Evolutionary conservation across 2,113 vertebrate species (phyloP).

Genomic region (Orthonyx spaldingii): DNA sequence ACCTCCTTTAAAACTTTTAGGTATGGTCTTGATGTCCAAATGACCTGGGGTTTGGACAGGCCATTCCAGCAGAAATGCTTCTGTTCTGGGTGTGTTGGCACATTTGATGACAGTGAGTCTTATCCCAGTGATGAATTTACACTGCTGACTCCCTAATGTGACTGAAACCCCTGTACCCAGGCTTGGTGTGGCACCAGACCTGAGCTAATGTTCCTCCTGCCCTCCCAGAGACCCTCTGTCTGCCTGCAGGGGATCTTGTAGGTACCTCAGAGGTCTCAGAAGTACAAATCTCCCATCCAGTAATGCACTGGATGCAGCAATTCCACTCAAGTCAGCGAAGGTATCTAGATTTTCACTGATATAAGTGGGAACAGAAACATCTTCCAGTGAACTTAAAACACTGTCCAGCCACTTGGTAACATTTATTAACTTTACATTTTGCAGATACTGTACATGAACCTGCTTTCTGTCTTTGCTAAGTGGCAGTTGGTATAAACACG

Average conservation of each 20-base stretch:
- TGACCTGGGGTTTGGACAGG: background rate
- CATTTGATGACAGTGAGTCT: background rate
- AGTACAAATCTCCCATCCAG: background rate
- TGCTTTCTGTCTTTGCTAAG: background rate
- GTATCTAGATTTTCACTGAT: background rate
- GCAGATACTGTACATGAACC: slow-evolving; percentile 15
- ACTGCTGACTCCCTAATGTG: background rate
- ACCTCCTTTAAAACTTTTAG: background rate
- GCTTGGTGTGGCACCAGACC: background rate
- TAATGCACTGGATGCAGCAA: background rate
- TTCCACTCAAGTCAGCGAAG: background rate
- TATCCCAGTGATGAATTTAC: background rate
- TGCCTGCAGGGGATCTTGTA: background rate
- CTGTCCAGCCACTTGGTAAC: background rate
- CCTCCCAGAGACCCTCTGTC: background rate
- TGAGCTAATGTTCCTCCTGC: background rate
- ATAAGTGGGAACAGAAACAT: background rate
- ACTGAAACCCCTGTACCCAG: no score
- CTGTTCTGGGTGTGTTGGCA: accelerated
- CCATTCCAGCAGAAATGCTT: background rate
- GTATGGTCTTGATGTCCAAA: background rate
- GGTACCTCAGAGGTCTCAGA: background rate
- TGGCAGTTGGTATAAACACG: slow-evolving; percentile 27
- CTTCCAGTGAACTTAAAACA: background rate
- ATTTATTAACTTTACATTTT: slow-evolving; percentile 14